Base-by-base conservation (phyloP, 2,888 invertebrate species). In the Hetaerina titia region DNA sequence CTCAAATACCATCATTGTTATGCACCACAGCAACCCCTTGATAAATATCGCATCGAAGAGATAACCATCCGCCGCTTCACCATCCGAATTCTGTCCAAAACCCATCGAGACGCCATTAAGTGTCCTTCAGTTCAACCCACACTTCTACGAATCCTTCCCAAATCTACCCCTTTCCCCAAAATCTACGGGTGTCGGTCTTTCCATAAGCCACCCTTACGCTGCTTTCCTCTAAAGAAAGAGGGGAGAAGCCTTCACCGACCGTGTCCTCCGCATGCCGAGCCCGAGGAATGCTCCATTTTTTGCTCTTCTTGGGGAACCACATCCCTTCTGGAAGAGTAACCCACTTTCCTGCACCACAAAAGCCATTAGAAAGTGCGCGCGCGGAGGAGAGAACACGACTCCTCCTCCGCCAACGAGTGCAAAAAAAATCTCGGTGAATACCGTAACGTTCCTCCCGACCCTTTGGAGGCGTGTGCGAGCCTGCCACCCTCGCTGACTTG, bases 361-460 rank as follows among this genome's bases (percentile, higher is more conserved):
- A 74, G 92, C 69, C 64, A 92, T 92, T 92, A 92, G 92, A 92
- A 92, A 92, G 92, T 92, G 56, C n/a, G 22, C 56, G 64, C 56
- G 25, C 69, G 69, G 92, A 92, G 15, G 69, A 92, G 69, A 89
- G 89, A 69, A 64, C 56, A 69, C 69, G 56, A 92, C 56, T 74
- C 57, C 11, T 31, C 31, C 31, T 81, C 81, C 81, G 81, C 25
- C 25, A 9, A 81, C 22, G 11, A 81, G 81, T 31, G 81, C 81
- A 9, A 11, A 69, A 81, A 81, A 81, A 81, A 81, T 81, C 81
- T 81, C 31, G 81, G 81, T 81, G 31, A 81, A 81, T 81, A 81
- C 81, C 81, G 81, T 81, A 69, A 31, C 81, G 81, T 81, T 81
- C 81, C 81, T 31, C 31, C 31, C 31, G 81, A 81, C 81, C 22